Base-by-base conservation (phyloP, 1,140 invertebrate genomes). In the Antheraea mylitta region DNA sequence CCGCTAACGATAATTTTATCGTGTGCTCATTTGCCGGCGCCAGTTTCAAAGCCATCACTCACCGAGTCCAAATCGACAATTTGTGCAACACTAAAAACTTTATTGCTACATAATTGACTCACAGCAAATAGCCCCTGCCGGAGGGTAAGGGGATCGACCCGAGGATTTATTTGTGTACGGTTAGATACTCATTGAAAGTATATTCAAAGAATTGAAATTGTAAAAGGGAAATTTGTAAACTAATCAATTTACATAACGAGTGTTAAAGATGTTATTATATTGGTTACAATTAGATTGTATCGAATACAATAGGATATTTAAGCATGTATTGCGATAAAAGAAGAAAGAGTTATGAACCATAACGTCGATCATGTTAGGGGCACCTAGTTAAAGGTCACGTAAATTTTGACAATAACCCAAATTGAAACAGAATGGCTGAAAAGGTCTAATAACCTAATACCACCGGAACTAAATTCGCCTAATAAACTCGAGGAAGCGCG, bases 1-100 rank as follows among this genome's bases (percentile, higher is more conserved):
- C 89, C 86, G 89, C 89, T 93, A 93, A 93, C 90, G 92, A 92
- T 93, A 92, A 93, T 93, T 93, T 93, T 93, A 93, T 93, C 89
- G 91, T 89, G 89, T 91, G 90, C 92, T 93, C 91, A 93, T 93
- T 93, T 93, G 89, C 88, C 86, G 90, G 84, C 90, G 86, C 85
- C 85, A 87, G 87, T 80, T 85, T 87, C 87, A 86, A 80, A 87
- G 79, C 84, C 81, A 91, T 91, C 80, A 87, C 85, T 92, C 90
- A 91, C 81, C 79, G 80, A 77, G 76, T 77, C 80, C 86, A 86
- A 88, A 89, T 85, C 86, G 87, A 82, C 88, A 88, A 92, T 92
- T 92, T 89, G 88, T 86, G 82, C 81, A 82, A 83, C 86, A 89
- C 88, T 90, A 89, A 89, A 90, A 90, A 83, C 85, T 89, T 92